These are phyloP conservation scores for Strongylocentrotus purpuratus DNA, from an alignment of 35 echinoderm and acorn worm genomes.

Conservation along the genomic window DNA sequence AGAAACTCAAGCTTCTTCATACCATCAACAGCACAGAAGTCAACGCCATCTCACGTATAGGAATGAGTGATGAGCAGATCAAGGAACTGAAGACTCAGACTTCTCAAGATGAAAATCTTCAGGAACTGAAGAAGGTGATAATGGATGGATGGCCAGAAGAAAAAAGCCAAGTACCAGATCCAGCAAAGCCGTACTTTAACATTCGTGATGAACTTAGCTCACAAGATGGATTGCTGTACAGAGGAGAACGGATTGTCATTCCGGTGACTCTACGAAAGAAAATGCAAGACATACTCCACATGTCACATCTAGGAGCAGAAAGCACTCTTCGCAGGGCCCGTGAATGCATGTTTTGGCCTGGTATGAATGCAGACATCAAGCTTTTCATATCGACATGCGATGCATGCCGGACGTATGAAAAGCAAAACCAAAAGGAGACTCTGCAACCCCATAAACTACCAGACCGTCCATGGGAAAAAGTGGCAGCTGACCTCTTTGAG, in stretches of 20 bases:
- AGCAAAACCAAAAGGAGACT: slow-evolving; percentile 39
- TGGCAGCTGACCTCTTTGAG: slow-evolving; percentile 49
- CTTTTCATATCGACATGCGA: slow-evolving; percentile 69
- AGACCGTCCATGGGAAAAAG: slow-evolving; percentile 60
- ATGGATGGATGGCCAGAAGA: slow-evolving; percentile 69
- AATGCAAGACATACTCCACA: slow-evolving; percentile 46
- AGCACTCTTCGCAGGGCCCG: slow-evolving; percentile 60
- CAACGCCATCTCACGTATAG: not conserved
- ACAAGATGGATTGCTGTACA: slow-evolving; percentile 22
- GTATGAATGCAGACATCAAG: slow-evolving; percentile 64
- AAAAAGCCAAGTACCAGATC: slow-evolving; percentile 33
- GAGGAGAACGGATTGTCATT: slow-evolving; percentile 40
- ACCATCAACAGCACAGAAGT: not conserved
- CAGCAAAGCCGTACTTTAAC: slow-evolving; percentile 52
- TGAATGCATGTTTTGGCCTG: slow-evolving; percentile 71
- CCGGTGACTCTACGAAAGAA: not conserved
- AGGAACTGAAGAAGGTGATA: slow-evolving; percentile 47
- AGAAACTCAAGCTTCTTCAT: slow-evolving; percentile 38
- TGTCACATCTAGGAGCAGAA: slow-evolving; percentile 65
- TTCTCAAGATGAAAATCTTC: slow-evolving; percentile 30
- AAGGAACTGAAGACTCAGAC: slow-evolving; percentile 51
- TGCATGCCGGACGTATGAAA: slow-evolving; percentile 49
- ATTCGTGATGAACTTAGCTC: slow-evolving; percentile 40
- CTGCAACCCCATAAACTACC: slow-evolving; percentile 70
- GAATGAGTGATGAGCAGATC: slow-evolving; percentile 2